Conservation (phyloP, 2,888 invertebrate species). For the Agrilus cyanescens region DNA sequence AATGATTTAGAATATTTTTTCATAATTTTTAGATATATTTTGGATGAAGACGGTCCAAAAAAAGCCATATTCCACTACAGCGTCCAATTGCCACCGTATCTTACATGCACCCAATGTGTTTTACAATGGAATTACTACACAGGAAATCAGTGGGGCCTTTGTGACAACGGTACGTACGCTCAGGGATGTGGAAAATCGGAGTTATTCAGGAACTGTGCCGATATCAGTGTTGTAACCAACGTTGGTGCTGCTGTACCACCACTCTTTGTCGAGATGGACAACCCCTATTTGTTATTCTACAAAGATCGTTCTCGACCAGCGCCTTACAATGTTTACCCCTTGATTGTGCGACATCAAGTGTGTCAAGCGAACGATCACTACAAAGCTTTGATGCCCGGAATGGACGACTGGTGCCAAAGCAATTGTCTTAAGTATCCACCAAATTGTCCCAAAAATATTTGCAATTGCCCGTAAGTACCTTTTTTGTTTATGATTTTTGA, state of each 20-base stretch:
- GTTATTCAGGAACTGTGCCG: constrained; percentile 85
- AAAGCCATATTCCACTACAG: constrained; percentile 47
- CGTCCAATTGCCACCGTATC: constrained; percentile 66
- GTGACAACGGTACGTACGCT: constrained; percentile 73
- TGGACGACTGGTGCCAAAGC: constrained; percentile 72
- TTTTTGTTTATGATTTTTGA: neutral
- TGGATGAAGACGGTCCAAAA: constrained; percentile 31
- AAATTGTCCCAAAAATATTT: constrained; percentile 65
- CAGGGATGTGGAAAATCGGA: constrained; percentile 85
- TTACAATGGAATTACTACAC: constrained; percentile 90
- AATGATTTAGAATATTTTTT: too few species aligned
- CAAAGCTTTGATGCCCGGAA: constrained; percentile 53
- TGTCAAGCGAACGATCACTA: constrained; percentile 57
- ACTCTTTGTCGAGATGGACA: constrained; percentile 52
- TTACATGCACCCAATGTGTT: constrained; percentile 82
- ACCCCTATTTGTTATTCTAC: constrained; percentile 68
- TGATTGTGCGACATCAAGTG: constrained; percentile 71
- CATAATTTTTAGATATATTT: constrained; percentile 19
- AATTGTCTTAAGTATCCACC: constrained; percentile 82
- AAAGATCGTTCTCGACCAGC: constrained; percentile 53
- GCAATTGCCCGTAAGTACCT: constrained; percentile 69
- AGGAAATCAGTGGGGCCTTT: constrained; percentile 88
- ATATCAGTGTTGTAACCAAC: constrained; percentile 69
- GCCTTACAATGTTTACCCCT: constrained; percentile 53
- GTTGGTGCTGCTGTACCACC: constrained; percentile 64